These are phyloP conservation scores for Sinotaia quadrata DNA, from an alignment of 2,888 invertebrate genomes.

Conservation along the genomic window DNA sequence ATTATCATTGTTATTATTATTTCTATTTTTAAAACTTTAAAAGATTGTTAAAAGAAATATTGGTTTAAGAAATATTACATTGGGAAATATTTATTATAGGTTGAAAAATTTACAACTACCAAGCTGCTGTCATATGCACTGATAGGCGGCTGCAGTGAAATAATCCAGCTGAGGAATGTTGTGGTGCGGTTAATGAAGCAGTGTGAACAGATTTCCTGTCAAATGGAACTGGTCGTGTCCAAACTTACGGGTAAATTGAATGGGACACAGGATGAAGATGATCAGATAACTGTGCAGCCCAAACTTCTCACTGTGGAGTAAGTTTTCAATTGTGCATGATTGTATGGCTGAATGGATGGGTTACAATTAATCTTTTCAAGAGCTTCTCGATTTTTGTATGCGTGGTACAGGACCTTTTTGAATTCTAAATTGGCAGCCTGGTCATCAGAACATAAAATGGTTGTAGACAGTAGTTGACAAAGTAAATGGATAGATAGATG, in stretches of 20 bases:
- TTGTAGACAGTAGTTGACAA: no score
- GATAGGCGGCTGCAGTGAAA: constrained; percentile 83
- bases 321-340: no score
- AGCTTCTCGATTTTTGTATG: no score
- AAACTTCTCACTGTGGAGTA: constrained; percentile 79
- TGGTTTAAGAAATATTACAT: no score
- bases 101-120: constrained; percentile 76
- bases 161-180: constrained; percentile 80
- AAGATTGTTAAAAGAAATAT: not conserved
- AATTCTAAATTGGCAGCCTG: no score
- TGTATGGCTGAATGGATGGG: no score
- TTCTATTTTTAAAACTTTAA: not conserved
- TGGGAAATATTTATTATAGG: constrained; percentile 46
- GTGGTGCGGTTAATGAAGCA: constrained; percentile 86
- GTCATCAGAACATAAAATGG: no score
- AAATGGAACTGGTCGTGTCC: constrained; percentile 85
- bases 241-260: constrained; percentile 72
- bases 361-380: no score
- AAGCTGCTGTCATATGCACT: constrained; percentile 84
- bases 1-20: not conserved
- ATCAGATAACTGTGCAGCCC: constrained; percentile 82
- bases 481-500: no score
- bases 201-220: constrained; percentile 85
- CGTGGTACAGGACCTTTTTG: no score
- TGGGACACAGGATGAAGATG: constrained; percentile 38